phyloP scores from a whole-genome alignment of 2,888 invertebrate species.

The Stictocephala bisonia region DNA sequence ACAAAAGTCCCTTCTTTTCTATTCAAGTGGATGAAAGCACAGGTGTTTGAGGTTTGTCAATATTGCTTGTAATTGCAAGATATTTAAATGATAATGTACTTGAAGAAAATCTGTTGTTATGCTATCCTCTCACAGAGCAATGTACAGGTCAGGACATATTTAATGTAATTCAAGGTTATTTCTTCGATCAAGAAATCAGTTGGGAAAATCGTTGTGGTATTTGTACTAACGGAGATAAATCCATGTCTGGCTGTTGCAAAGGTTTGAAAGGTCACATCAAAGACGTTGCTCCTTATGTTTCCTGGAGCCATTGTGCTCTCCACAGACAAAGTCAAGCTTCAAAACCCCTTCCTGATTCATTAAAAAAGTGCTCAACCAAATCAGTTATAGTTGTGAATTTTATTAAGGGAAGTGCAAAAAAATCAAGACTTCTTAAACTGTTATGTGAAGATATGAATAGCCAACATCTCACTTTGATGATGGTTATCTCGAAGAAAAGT shows the following conservation, averaged over 20 bases:
- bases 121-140: conserved; percentile 43
- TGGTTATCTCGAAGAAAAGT: conserved; percentile 51
- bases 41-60: conserved; percentile 44
- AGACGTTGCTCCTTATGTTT: conserved; percentile 29
- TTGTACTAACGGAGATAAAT: too few relatives aligned
- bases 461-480: conserved; percentile 40
- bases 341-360: conserved; percentile 43
- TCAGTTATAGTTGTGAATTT: conserved; percentile 52
- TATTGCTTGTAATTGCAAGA: conserved; percentile 47
- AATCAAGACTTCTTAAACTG: conserved; percentile 50
- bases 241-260: background rate
- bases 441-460: conserved; percentile 52
- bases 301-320: conserved; percentile 51
- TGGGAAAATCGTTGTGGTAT: conserved; percentile 22
- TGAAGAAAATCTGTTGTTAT: conserved; percentile 47
- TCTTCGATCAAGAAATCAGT: background rate
- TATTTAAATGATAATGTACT: conserved; percentile 44
- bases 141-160: conserved; percentile 50
- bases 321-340: conserved; percentile 50
- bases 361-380: conserved; percentile 24
- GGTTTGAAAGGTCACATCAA: conserved; percentile 16
- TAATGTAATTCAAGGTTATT: conserved; percentile 42
- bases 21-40: conserved; percentile 50
- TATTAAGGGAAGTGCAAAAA: conserved; percentile 52
- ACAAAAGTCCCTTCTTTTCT: conserved; percentile 46